Evolutionary conservation across 2,888 invertebrate species (phyloP), one percentile per base, ranked within the genome.

Genomic region (Pilophorus perplexus): DNA sequence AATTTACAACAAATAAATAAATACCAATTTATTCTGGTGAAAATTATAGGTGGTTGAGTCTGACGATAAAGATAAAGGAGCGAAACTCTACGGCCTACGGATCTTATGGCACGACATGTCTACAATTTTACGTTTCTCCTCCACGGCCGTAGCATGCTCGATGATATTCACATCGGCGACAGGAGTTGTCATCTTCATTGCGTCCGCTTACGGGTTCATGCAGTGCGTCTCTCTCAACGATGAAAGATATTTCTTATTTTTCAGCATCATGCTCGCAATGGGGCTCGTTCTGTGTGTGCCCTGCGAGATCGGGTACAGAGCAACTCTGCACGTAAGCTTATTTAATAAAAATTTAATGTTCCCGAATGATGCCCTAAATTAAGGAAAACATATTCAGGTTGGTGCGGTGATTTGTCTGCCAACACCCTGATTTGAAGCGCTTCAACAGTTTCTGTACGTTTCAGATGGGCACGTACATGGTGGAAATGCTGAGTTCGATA

Each of bases 291-390:
- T 62, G 0, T 27, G 62, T 16, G 27, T 62, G 0, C 62, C 62
- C 14, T 62, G 62, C 20, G 62, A 62, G n/a, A n/a, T 62, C n/a
- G 62, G 62, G 6, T 62, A 62, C 48, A 46, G 46, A 48, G 33
- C 48, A 3, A 46, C 46, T 2, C 62, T 46, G n/a, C 62, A 62
- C 18, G 62, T 62, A 20, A 62, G 62, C 38, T n/a, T n/a, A n/a
- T n/a, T n/a, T n/a, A 33, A 33, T 6, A 33, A 8, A 33, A 33
- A 10, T 33, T 33, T n/a, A n/a, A n/a, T n/a, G n/a, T n/a, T n/a
- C n/a, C n/a, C n/a, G n/a, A n/a, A n/a, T n/a, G n/a, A n/a, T n/a
- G n/a, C n/a, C n/a, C n/a, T n/a, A n/a, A n/a, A n/a, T n/a, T n/a
- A n/a, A n/a, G n/a, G n/a, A n/a, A n/a, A n/a, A n/a, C n/a, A n/a